Conservation (phyloP, 2,888 invertebrate genomes). For the Hyposoter dolosus region DNA sequence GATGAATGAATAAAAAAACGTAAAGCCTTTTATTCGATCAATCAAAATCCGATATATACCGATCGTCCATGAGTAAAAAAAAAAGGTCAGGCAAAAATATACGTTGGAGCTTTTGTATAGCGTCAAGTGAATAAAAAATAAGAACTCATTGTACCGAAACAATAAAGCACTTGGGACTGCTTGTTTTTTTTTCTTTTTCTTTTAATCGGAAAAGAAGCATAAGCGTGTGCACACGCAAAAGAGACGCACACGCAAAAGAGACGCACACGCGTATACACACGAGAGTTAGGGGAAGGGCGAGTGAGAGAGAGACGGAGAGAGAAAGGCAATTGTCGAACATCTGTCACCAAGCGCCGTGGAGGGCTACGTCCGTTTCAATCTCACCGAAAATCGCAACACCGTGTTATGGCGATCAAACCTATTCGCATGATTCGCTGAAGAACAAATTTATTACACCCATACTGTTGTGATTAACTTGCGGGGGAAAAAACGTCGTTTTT, state of each 20-base stretch:
- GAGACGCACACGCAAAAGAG: slow-evolving; percentile 9
- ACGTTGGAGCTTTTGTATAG: slow-evolving; percentile 5
- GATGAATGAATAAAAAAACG: background rate
- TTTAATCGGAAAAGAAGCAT: slow-evolving; percentile 17
- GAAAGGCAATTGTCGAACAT: slow-evolving; percentile 77
- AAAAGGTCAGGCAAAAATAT: slow-evolving; percentile 21
- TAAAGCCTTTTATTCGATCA: background rate
- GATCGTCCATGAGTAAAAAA: background rate
- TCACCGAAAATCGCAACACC: slow-evolving; percentile 77
- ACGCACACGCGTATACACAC: slow-evolving; percentile 2
- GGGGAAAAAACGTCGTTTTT: slow-evolving; percentile 4
- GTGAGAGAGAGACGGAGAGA: slow-evolving; percentile 67
- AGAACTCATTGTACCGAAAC: slow-evolving; percentile 6
- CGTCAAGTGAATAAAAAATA: slow-evolving; percentile 18
- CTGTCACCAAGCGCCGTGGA: slow-evolving; percentile 77
- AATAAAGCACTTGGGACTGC: slow-evolving; percentile 22
- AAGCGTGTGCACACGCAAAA: slow-evolving; percentile 7
- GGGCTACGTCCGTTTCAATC: slow-evolving; percentile 76
- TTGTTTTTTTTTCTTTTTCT: slow-evolving; percentile 5
- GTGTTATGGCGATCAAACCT: slow-evolving; percentile 77
- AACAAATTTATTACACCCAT: slow-evolving; percentile 49
- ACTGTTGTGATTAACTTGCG: slow-evolving; percentile 16
- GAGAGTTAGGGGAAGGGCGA: slow-evolving; percentile 5
- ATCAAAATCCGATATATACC: slow-evolving; percentile 7
- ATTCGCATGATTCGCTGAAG: slow-evolving; percentile 78